phyloP scores from a whole-genome alignment of 2,113 vertebrate genomes.

The Ptyas mucosa region DNA sequence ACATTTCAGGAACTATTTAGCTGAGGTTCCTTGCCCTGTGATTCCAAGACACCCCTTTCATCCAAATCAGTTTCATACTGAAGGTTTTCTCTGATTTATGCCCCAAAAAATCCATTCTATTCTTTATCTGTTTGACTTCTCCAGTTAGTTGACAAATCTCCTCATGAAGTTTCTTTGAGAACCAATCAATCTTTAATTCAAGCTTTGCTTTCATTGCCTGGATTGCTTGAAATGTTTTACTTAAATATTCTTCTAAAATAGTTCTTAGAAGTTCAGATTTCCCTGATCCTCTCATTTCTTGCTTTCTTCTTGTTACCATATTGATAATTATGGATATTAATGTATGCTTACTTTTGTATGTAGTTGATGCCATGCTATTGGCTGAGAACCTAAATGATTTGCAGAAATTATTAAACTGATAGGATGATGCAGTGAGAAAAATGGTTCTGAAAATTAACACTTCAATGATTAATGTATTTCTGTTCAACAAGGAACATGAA shows the following conservation, averaged over 20 bases:
- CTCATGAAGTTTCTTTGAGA: background rate
- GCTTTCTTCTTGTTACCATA: background rate
- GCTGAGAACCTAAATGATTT: background rate
- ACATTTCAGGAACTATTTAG: background rate
- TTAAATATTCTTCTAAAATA: background rate
- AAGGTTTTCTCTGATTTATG: background rate
- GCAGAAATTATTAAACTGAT: background rate
- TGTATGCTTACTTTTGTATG: background rate
- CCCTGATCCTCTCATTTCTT: background rate
- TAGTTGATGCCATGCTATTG: background rate
- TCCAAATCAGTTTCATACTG: background rate
- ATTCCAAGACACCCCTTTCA: background rate
- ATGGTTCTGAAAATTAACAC: background rate
- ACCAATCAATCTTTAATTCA: background rate
- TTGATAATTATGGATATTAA: background rate
- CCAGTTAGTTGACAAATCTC: background rate
- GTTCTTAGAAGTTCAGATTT: background rate
- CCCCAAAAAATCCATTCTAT: background rate
- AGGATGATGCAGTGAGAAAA: background rate
- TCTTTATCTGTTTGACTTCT: background rate
- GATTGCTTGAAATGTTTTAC: background rate
- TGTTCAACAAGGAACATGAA: background rate
- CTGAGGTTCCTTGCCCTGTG: background rate
- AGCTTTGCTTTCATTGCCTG: background rate
- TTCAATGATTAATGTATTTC: background rate